A percentile compares a stretch with the other conserved stretches of the same genome.
Conservation (phyloP, 1,140 invertebrate genomes). For the Ectropis grisescens region DNA sequence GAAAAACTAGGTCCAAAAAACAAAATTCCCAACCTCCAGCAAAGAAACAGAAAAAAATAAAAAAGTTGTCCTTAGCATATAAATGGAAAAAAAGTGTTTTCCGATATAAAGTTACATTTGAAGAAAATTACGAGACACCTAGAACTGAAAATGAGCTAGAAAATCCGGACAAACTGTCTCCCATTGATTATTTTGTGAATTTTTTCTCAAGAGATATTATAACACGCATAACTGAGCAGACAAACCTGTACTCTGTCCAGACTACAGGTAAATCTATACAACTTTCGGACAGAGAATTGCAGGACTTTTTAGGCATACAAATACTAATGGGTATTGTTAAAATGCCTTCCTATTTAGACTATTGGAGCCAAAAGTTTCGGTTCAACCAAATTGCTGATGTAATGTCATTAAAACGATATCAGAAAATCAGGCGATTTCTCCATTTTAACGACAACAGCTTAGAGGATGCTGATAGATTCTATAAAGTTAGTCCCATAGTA, state of each 20-base stretch:
- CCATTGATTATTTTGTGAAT: not conserved
- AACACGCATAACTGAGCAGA: slow-evolving; percentile 9
- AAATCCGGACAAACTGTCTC: slow-evolving; percentile 6
- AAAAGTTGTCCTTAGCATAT: slow-evolving; percentile 12
- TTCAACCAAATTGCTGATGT: slow-evolving; percentile 9
- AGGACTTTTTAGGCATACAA: slow-evolving; percentile 8
- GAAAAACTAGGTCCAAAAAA: slow-evolving; percentile 14
- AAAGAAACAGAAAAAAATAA: slow-evolving; percentile 1
- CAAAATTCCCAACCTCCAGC: slow-evolving; percentile 2
- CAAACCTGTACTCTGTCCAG: slow-evolving; percentile 13
- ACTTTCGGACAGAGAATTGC: slow-evolving; percentile 6
- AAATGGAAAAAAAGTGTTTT: slow-evolving; percentile 9
- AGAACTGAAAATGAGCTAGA: slow-evolving; percentile 5
- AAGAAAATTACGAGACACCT: slow-evolving; percentile 2
- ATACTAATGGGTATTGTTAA: slow-evolving; percentile 17
- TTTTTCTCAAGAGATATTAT: slow-evolving; percentile 14
- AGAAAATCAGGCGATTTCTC: not conserved
- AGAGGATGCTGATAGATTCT: not conserved
- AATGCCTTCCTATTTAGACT: slow-evolving; percentile 17
- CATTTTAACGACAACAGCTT: not conserved
- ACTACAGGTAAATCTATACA: slow-evolving; percentile 2
- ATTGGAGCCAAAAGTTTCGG: slow-evolving; percentile 10
- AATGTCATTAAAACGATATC: slow-evolving; percentile 13
- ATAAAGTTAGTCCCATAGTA: not conserved
- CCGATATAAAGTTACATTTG: slow-evolving; percentile 13